Evolutionary conservation across 2,888 invertebrate genomes (phyloP).

Genomic region (Apotomis betuletana): DNA sequence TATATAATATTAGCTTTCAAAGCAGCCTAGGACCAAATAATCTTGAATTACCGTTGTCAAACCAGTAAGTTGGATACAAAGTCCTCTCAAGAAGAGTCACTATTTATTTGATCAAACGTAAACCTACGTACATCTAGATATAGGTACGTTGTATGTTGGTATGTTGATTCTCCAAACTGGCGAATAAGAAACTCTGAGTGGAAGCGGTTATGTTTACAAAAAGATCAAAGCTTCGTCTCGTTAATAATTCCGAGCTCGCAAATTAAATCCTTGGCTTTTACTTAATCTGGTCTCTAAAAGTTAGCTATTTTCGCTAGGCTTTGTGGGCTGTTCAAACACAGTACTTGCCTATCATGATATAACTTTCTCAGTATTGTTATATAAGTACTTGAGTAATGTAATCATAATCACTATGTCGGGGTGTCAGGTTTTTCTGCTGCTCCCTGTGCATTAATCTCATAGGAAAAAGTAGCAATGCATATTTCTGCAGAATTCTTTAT

Average conservation of each 20-base stretch:
- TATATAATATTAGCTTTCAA: not conserved
- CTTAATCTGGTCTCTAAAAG: conserved; percentile 16
- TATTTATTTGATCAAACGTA: conserved; percentile 1
- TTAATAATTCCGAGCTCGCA: conserved; percentile 13
- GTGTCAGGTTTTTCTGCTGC: too few relatives aligned
- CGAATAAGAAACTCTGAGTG: not conserved
- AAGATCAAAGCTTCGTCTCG: conserved; percentile 18
- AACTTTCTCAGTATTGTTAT: too few relatives aligned
- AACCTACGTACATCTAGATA: not conserved
- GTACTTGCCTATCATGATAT: too few relatives aligned
- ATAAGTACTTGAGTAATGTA: too few relatives aligned
- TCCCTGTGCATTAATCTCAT: too few relatives aligned
- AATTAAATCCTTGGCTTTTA: conserved; percentile 12
- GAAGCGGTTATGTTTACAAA: conserved; percentile 10
- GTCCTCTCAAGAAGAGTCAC: not conserved
- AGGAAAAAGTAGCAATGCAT: too few relatives aligned
- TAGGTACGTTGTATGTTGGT: too few relatives aligned
- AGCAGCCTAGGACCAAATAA: conserved; percentile 1
- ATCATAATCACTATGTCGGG: too few relatives aligned
- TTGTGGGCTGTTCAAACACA: not conserved
- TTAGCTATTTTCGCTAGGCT: not conserved
- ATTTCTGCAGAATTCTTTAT: not conserved
- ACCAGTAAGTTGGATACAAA: conserved; percentile 11
- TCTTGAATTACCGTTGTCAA: conserved; percentile 2
- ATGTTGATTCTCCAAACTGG: conserved; percentile 1